Evolutionary conservation across 2,888 invertebrate species (phyloP).

Genomic region (Cephus pulcher): DNA sequence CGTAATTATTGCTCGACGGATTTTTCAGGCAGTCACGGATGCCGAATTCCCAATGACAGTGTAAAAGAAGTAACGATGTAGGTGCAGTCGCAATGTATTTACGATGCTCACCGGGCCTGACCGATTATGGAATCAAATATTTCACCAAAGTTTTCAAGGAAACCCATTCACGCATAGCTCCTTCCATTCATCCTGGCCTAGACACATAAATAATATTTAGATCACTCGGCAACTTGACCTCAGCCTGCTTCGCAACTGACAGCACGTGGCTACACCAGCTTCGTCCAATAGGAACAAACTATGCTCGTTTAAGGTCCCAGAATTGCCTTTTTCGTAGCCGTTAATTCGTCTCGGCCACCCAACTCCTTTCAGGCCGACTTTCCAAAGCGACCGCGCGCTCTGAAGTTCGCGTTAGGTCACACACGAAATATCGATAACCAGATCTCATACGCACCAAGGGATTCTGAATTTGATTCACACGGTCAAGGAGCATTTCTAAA

Average conservation of each 20-base stretch:
- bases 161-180: constrained; percentile 33
- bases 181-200: constrained; percentile 21
- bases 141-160: constrained; percentile 28
- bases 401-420: neutral
- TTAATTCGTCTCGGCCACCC: neutral
- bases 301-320: neutral
- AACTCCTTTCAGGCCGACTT: neutral
- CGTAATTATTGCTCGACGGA: neutral
- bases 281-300: neutral
- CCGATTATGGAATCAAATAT: constrained; percentile 34
- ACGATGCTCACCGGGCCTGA: constrained; percentile 37
- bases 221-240: neutral
- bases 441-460: neutral
- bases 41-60: neutral
- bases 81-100: neutral
- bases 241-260: neutral
- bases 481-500: neutral
- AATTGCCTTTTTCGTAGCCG: neutral
- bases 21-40: neutral
- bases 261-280: neutral
- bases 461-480: neutral
- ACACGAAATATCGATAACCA: neutral
- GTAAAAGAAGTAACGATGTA: no score
- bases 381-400: neutral
- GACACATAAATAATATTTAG: constrained; percentile 9